Evolutionary conservation across 1,140 invertebrate genomes (phyloP).

Genomic region (Drosophila tsacasi): DNA sequence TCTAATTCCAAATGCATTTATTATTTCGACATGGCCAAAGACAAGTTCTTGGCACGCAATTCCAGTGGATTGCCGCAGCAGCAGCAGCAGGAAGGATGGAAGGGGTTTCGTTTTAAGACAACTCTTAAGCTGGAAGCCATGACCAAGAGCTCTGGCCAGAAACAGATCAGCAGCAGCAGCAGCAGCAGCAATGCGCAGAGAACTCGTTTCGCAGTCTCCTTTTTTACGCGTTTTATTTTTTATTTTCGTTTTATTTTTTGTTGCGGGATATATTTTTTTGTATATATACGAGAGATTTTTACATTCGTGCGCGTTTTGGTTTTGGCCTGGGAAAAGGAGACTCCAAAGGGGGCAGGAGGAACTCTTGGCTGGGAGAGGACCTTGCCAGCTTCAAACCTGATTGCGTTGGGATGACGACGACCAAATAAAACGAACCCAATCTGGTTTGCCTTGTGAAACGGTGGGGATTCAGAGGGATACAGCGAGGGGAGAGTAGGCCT

Average conservation of each 20-base stretch:
- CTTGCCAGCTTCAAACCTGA: constrained; percentile 74
- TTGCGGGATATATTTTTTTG: constrained; percentile 45
- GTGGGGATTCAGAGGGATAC: constrained; percentile 4
- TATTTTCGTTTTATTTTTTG: constrained; percentile 23
- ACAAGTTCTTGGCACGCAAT: constrained; percentile 57
- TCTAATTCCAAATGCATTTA: constrained; percentile 82
- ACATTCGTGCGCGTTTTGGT: constrained; percentile 61
- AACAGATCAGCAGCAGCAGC: constrained; percentile 44
- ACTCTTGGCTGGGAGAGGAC: constrained; percentile 57
- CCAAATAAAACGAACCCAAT: constrained; percentile 54
- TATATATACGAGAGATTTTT: constrained; percentile 53
- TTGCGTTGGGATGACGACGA: constrained; percentile 38
- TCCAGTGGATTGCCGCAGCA: constrained; percentile 8
- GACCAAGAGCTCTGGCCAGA: constrained; percentile 56
- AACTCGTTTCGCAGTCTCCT: constrained; percentile 61
- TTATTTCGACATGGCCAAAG: constrained; percentile 79
- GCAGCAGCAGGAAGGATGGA: not conserved
- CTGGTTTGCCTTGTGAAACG: constrained; percentile 74
- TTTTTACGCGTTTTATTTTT: constrained; percentile 26
- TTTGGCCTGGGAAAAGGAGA: constrained; percentile 10
- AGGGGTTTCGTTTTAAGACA: constrained; percentile 30
- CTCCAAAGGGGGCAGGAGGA: not conserved
- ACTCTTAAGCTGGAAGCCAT: constrained; percentile 55
- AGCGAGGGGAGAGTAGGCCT: constrained; percentile 7
- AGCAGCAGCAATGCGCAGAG: constrained; percentile 13